These are phyloP conservation scores for Megaceryle maxima DNA, from an alignment of 2,113 vertebrate genomes.

Conservation along the genomic window DNA sequence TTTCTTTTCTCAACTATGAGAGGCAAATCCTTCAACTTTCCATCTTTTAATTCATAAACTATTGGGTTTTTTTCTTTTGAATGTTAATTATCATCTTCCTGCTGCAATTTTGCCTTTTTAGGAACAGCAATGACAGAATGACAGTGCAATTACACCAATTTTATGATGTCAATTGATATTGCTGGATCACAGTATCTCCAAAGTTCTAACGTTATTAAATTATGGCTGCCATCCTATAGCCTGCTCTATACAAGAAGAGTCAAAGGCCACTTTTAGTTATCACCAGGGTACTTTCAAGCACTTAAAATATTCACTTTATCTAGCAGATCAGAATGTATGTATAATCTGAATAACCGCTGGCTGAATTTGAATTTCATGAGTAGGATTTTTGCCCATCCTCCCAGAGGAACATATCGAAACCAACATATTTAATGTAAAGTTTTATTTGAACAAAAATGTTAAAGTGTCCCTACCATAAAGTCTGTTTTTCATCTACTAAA, in stretches of 20 bases:
- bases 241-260: background rate
- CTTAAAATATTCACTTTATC: background rate
- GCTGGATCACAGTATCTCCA: background rate
- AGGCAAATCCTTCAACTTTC: background rate
- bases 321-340: background rate
- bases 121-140: background rate
- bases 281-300: background rate
- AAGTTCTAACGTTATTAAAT: background rate
- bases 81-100: background rate
- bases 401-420: background rate
- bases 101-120: background rate
- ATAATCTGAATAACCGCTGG: background rate
- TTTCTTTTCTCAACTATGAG: background rate
- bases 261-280: background rate
- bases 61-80: background rate
- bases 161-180: background rate
- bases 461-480: background rate
- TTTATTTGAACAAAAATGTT: background rate
- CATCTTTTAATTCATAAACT: background rate
- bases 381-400: background rate
- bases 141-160: background rate
- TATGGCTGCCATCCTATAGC: background rate
- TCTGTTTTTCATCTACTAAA: background rate
- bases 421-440: background rate
- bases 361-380: background rate